These are phyloP conservation scores for Passerina amoena DNA, from an alignment of 2,113 vertebrate genomes.

Conservation along the genomic window DNA sequence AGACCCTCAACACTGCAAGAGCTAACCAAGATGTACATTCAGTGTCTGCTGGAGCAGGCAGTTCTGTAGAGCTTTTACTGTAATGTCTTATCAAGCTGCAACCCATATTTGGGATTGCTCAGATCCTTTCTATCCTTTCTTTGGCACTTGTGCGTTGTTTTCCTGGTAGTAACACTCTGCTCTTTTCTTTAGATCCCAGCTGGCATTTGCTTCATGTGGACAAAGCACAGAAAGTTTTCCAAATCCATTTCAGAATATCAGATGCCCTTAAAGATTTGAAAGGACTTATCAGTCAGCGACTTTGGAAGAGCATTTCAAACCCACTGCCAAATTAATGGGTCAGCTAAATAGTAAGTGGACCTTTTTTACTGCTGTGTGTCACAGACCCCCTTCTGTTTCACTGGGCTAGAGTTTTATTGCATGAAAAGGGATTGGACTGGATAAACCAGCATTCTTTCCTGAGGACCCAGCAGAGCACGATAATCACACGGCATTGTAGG, in stretches of 20 bases:
- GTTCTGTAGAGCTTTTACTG: neutral
- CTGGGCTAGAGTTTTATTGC: neutral
- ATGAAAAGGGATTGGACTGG: neutral
- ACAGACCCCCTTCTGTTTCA: neutral
- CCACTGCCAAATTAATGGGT: neutral
- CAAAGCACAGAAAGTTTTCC: neutral
- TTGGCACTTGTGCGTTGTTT: neutral
- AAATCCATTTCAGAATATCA: neutral
- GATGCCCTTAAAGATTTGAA: neutral
- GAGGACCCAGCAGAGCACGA: neutral
- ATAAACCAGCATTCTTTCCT: constrained; percentile 1
- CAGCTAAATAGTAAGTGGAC: neutral
- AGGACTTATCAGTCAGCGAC: neutral
- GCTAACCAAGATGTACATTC: neutral
- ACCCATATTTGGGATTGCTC: neutral
- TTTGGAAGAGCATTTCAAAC: neutral
- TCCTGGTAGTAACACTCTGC: neutral
- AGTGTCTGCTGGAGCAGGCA: neutral
- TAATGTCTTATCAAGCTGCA: neutral
- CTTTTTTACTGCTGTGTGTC: neutral
- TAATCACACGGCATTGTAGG: neutral
- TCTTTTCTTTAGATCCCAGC: neutral
- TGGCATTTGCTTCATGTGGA: neutral
- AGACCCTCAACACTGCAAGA: neutral
- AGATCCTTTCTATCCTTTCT: neutral